These are phyloP conservation scores for Apocheima hispidaria DNA, from an alignment of 2,888 invertebrate genomes.

Conservation along the genomic window DNA sequence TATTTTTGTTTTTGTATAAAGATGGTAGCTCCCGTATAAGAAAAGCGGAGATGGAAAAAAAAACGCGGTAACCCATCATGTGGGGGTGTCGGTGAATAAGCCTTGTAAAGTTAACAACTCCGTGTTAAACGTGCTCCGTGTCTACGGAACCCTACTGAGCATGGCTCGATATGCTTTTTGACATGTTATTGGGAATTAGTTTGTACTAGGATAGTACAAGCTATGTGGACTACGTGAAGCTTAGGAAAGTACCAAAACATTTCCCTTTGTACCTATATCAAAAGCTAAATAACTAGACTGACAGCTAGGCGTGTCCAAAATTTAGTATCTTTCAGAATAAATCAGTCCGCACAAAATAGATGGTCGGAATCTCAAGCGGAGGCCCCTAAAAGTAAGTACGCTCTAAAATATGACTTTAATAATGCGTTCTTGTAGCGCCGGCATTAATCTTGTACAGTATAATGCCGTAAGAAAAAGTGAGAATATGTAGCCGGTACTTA, in stretches of 20 bases:
- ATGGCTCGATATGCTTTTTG: too few species aligned
- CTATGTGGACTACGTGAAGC: too few species aligned
- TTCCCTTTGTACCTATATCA: not conserved
- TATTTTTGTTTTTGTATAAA: too few species aligned
- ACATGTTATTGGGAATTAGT: too few species aligned
- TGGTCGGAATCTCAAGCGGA: slow-evolving; percentile 20
- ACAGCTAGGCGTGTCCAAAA: slow-evolving; percentile 13
- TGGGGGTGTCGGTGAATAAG: too few species aligned
- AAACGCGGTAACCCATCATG: too few species aligned
- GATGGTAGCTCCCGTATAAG: too few species aligned
- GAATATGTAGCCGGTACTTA: slow-evolving; percentile 31
- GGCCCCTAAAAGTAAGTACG: slow-evolving; percentile 26
- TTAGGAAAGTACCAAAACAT: not conserved
- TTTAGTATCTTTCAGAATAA: slow-evolving; percentile 16
- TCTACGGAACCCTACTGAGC: too few species aligned
- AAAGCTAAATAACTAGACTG: not conserved
- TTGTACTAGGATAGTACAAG: too few species aligned
- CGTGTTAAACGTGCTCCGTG: too few species aligned
- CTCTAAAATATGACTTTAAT: slow-evolving; percentile 38
- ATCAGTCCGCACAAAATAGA: slow-evolving; percentile 19
- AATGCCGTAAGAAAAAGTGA: slow-evolving; percentile 30
- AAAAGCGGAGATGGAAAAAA: too few species aligned
- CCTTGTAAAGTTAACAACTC: too few species aligned
- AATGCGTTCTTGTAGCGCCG: slow-evolving; percentile 31
- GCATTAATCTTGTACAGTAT: slow-evolving; percentile 35